Evolutionary conservation across 92 coral and sea anemone species (phyloP).

Genomic region (Actinernus sp.): DNA sequence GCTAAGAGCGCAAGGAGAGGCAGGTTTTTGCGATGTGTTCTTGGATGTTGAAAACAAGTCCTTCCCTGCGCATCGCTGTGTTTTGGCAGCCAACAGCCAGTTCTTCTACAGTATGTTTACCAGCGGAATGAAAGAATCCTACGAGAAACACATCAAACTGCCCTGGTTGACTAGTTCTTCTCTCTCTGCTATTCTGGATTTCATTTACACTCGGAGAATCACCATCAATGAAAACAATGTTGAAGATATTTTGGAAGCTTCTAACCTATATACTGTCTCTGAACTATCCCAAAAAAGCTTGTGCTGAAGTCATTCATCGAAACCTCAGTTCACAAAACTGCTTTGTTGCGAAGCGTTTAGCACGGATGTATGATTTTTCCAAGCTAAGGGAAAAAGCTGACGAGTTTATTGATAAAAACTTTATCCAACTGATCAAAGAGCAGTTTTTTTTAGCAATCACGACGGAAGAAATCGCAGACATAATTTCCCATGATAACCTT

Average conservation of each 20-base stretch:
- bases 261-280: constrained; percentile 72
- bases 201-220: constrained; percentile 78
- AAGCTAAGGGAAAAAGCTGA: constrained; percentile 46
- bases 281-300: constrained; percentile 62
- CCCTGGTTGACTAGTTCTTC: constrained; percentile 47
- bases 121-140: constrained; percentile 87
- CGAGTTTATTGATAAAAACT: constrained; percentile 53
- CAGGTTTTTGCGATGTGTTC: constrained; percentile 87
- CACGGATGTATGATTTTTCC: constrained; percentile 62
- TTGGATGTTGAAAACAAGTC: constrained; percentile 69
- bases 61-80: constrained; percentile 73
- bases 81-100: constrained; percentile 87
- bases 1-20: constrained; percentile 51
- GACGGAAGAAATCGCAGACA: constrained; percentile 20
- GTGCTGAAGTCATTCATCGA: constrained; percentile 53
- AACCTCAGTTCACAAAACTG: constrained; percentile 58
- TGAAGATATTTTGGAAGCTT: constrained; percentile 66
- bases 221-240: constrained; percentile 55
- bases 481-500: constrained; percentile 58
- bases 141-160: constrained; percentile 39
- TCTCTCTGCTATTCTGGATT: constrained; percentile 70
- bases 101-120: constrained; percentile 81
- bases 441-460: constrained; percentile 60
- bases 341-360: constrained; percentile 60
- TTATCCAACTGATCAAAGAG: constrained; percentile 33